phyloP scores from a whole-genome alignment of 2,797 vertebrate species.

The Lycodopsis pacificus region DNA sequence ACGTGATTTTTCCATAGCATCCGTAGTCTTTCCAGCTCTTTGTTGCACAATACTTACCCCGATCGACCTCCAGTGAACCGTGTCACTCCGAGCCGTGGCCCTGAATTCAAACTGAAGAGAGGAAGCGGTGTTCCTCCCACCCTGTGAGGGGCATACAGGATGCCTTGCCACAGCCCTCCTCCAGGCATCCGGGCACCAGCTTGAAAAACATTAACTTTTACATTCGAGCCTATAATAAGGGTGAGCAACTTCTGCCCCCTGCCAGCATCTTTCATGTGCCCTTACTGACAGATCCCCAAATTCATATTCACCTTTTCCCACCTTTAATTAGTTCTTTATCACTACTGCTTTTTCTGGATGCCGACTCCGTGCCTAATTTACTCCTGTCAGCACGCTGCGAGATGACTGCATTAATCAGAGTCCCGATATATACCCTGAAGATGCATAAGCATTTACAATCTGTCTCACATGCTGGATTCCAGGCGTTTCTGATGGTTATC shows the following conservation, averaged over 20 bases:
- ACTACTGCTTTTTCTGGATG: slow-evolving; percentile 84
- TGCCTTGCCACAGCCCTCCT: slow-evolving; percentile 73
- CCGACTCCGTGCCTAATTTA: slow-evolving; percentile 66
- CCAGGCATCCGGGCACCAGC: slow-evolving; percentile 79
- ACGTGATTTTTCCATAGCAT: background rate
- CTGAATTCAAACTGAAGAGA: slow-evolving; percentile 72
- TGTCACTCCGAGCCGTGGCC: slow-evolving; percentile 56
- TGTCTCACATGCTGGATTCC: slow-evolving; percentile 51
- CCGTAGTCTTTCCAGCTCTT: slow-evolving; percentile 24
- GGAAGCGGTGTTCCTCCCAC: slow-evolving; percentile 67
- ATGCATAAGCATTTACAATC: slow-evolving; percentile 58
- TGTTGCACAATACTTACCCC: slow-evolving; percentile 56
- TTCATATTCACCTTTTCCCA: slow-evolving; percentile 89
- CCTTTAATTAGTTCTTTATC: slow-evolving; percentile 94
- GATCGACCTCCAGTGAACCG: slow-evolving; percentile 68
- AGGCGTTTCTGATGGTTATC: slow-evolving; percentile 65
- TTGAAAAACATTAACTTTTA: slow-evolving; percentile 88
- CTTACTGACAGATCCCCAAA: slow-evolving; percentile 91
- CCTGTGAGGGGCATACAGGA: slow-evolving; percentile 47
- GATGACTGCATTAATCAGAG: slow-evolving; percentile 71
- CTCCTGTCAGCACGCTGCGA: slow-evolving; percentile 65
- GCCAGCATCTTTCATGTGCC: slow-evolving; percentile 90
- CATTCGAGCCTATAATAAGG: slow-evolving; percentile 91
- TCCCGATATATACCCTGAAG: slow-evolving; percentile 61
- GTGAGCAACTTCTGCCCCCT: slow-evolving; percentile 82